Evolutionary conservation across 2,113 vertebrate genomes (phyloP).

Genomic region (Alligator sinensis): DNA sequence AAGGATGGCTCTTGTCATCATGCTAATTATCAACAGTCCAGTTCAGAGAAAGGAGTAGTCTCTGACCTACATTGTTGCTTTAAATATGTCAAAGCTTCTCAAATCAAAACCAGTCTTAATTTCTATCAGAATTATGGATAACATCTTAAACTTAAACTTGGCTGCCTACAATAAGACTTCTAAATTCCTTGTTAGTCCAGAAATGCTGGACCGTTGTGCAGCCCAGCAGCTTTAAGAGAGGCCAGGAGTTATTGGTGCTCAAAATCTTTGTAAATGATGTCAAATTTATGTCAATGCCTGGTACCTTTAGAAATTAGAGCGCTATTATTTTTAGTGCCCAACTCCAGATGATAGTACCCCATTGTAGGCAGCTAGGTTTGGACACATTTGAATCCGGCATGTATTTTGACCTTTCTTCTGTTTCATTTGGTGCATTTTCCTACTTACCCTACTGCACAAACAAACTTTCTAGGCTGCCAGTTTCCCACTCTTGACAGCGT

Average conservation of each 20-base stretch:
- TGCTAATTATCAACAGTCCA: background rate
- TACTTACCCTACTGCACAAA: background rate
- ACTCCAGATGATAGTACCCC: background rate
- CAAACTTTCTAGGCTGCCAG: background rate
- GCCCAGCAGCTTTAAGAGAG: rapidly evolving
- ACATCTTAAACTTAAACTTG: background rate
- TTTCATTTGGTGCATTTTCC: background rate
- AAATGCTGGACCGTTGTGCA: background rate
- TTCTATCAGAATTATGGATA: background rate
- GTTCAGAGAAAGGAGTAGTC: background rate
- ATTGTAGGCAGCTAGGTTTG: background rate
- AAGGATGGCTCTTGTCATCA: background rate
- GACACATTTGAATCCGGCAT: background rate
- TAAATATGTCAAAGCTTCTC: background rate
- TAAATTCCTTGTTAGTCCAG: background rate
- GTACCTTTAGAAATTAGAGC: background rate
- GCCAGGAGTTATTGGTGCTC: background rate
- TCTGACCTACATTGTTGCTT: background rate
- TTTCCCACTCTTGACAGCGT: too few species aligned
- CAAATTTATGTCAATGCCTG: background rate
- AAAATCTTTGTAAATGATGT: background rate
- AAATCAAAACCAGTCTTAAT: background rate
- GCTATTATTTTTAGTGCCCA: background rate
- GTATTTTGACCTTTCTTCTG: background rate
- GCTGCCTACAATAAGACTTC: background rate